Evolutionary conservation across 2,888 invertebrate genomes (phyloP).

Genomic region (Athripsodes cinereus): DNA sequence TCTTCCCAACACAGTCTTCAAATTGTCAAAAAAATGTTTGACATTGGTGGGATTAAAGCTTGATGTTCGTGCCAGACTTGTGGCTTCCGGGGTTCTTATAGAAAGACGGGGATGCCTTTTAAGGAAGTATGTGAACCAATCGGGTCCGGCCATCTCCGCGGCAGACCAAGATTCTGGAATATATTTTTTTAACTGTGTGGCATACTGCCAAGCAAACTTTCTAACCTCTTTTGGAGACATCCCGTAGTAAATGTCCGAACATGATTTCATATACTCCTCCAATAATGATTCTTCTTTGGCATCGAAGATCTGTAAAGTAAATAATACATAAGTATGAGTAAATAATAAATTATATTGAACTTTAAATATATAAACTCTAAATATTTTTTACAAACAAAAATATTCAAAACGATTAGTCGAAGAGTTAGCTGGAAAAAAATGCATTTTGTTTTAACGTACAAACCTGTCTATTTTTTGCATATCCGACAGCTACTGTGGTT

Average conservation of each 20-base stretch:
- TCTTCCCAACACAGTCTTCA: slow-evolving; percentile 1
- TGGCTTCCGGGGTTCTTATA: slow-evolving; percentile 6
- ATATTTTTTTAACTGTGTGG: slow-evolving; percentile 1
- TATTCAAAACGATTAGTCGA: too few relatives aligned
- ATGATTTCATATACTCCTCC: not conserved
- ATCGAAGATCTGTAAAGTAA: slow-evolving; percentile 4
- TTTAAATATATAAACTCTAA: too few relatives aligned
- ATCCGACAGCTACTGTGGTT: too few relatives aligned
- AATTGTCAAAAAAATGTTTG: slow-evolving; percentile 7
- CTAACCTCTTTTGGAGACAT: slow-evolving; percentile 3
- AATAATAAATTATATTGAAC: not conserved
- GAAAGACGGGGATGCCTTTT: slow-evolving; percentile 7
- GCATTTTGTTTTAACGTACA: too few relatives aligned
- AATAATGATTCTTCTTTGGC: slow-evolving; percentile 1
- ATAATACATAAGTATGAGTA: slow-evolving; percentile 1
- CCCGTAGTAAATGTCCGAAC: slow-evolving; percentile 2
- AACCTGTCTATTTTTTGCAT: too few relatives aligned
- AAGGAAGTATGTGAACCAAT: slow-evolving; percentile 4
- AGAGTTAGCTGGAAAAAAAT: too few relatives aligned
- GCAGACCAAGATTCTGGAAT: not conserved
- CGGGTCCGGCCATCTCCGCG: slow-evolving; percentile 6
- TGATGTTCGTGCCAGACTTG: slow-evolving; percentile 9
- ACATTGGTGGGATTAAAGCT: slow-evolving; percentile 7
- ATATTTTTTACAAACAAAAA: too few relatives aligned
- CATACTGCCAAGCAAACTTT: slow-evolving; percentile 4